Percentiles rank a stretch among this genome's conserved stretches.
Conservation (phyloP, 2,113 vertebrate species). For the Oryzias javanicus region DNA sequence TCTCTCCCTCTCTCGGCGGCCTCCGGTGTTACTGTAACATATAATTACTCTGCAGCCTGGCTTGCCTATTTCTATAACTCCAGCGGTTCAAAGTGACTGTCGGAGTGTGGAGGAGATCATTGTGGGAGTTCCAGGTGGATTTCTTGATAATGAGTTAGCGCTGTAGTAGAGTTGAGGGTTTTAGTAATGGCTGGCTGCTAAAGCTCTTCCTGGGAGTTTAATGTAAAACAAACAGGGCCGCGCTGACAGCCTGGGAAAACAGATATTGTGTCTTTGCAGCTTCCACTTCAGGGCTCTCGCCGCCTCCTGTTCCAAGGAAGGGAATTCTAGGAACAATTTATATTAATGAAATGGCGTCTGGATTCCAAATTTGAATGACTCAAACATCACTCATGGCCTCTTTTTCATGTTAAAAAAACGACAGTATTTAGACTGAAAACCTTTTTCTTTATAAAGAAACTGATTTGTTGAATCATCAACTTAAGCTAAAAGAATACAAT, state of each 20-base stretch:
- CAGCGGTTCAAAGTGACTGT: conserved; percentile 72
- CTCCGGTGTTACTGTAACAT: conserved; percentile 69
- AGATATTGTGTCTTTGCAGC: conserved; percentile 57
- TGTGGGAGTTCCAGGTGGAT: conserved; percentile 82
- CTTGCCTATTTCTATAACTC: conserved; percentile 72
- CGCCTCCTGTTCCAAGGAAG: conserved; percentile 38
- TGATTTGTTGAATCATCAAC: no score
- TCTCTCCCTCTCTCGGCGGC: conserved; percentile 22
- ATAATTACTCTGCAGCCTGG: conserved; percentile 75
- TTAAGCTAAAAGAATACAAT: no score
- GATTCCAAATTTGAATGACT: conserved; percentile 35
- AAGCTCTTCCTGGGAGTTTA: conserved; percentile 73
- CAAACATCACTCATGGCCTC: neutral
- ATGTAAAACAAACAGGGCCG: conserved; percentile 77
- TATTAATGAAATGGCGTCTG: conserved; percentile 44
- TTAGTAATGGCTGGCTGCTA: conserved; percentile 78
- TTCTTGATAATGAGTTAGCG: conserved; percentile 79
- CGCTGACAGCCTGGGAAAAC: conserved; percentile 66
- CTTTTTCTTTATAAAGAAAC: conserved; percentile 2
- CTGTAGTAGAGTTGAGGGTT: conserved; percentile 69
- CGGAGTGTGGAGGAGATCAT: conserved; percentile 76
- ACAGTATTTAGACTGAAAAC: neutral
- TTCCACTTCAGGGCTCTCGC: conserved; percentile 52
- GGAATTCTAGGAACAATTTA: conserved; percentile 45
- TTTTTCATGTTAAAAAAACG: conserved; percentile 25